Evolutionary conservation across 2,797 vertebrate genomes (phyloP), one percentile per base, ranked within the genome.

Genomic region (Hippocampus kuda): DNA sequence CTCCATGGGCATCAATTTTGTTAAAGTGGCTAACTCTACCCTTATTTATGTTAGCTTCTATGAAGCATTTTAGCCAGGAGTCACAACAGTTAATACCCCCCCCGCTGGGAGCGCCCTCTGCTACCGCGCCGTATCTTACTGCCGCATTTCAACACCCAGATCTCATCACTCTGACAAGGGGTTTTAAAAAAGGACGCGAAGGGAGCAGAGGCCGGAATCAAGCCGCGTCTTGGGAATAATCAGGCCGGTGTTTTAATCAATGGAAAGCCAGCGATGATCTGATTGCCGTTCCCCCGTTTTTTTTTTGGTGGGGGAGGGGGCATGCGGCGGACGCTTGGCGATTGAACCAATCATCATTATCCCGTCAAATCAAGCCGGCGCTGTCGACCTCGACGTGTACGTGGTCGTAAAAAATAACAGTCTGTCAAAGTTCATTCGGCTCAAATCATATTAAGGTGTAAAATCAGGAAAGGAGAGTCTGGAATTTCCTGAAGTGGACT

Each of bases 161-260:
- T 79, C 77, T 81, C 78, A 77, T 72, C 41, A 22, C 74, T 74
- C 65, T 57, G 79, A 85, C 79, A 67, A 69, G 77, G 71, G 77
- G 70, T 78, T 81, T 83, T 68, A 77, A 79, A 72, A 69, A 5
- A 6, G 60, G 70, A 68, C 74, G 71, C 56, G 69, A 74, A 20
- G 66, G 65, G 74, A 77, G 70, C 67, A 8, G 26, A 65, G 69
- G 65, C 79, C 81, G 8, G 51, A 75, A 78, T 82, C 68, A 77
- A 79, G 81, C 68, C 64, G 13, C 62, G 59, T 71, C 78, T 77
- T 84, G 57, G 57, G 83, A 83, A 86, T 87, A 79, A 84, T 75
- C 64, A 8, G 15, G 26, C 7, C 62, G 13, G 1, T 2, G 22
- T 44, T 41, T 73, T 85, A 83, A 85, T 86, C 72, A 85, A 86